phyloP scores from a whole-genome alignment of 2,888 invertebrate species.

The Drosophila setosimentum region DNA sequence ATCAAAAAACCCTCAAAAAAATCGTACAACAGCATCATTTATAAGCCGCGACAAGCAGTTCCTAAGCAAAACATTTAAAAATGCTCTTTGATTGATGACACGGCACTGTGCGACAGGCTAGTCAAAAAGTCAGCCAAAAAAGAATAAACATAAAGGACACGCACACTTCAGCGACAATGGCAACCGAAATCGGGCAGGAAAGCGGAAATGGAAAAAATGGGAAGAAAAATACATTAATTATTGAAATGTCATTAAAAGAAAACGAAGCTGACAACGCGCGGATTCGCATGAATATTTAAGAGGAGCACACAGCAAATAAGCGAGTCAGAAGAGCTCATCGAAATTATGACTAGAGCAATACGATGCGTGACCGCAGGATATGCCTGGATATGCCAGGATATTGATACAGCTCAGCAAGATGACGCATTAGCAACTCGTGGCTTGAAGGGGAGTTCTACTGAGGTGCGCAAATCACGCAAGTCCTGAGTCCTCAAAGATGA shows the following conservation, averaged over 20 bases:
- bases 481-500: constrained; percentile 34
- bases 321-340: constrained; percentile 22
- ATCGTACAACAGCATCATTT: constrained; percentile 64
- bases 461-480: constrained; percentile 76
- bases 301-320: constrained; percentile 36
- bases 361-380: constrained; percentile 74
- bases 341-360: constrained; percentile 67
- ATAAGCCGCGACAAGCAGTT: constrained; percentile 73
- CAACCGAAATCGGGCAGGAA: constrained; percentile 48
- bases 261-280: constrained; percentile 64
- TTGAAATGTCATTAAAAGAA: constrained; percentile 82
- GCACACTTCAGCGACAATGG: constrained; percentile 58
- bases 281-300: constrained; percentile 81
- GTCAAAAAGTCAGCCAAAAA: constrained; percentile 62
- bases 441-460: constrained; percentile 8
- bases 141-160: constrained; percentile 59
- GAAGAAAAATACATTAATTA: constrained; percentile 81
- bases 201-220: constrained; percentile 65
- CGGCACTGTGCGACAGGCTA: constrained; percentile 33
- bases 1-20: constrained; percentile 39
- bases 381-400: constrained; percentile 45
- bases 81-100: constrained; percentile 73
- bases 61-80: constrained; percentile 71
- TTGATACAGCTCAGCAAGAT: constrained; percentile 53
- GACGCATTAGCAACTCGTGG: constrained; percentile 46